Percentiles rank a stretch among this genome's conserved stretches.
These are phyloP conservation scores for Stomatorhinus ivindoensis DNA, from an alignment of 2,113 vertebrate species.

Conservation along the genomic window DNA sequence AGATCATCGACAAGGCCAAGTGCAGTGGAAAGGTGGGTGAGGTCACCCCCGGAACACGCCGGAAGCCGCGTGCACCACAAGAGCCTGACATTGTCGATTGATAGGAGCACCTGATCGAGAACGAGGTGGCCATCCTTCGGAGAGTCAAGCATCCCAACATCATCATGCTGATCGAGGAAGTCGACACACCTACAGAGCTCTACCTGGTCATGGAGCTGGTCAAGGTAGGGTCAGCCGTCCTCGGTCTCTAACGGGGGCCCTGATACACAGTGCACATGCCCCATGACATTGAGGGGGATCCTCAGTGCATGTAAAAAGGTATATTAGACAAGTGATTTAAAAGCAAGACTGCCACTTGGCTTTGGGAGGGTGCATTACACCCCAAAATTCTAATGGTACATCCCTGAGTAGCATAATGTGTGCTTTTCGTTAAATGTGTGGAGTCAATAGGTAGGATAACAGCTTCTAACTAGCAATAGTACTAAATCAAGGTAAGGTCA, in stretches of 20 bases:
- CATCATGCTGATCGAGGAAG: slow-evolving; percentile 92
- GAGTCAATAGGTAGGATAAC: too few species aligned
- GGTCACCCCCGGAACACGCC: not conserved
- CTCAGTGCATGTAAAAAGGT: not conserved
- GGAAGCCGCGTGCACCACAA: not conserved
- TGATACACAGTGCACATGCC: not conserved
- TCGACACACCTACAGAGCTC: slow-evolving; percentile 83
- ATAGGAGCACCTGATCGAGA: slow-evolving; percentile 95
- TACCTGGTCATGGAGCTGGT: slow-evolving; percentile 98
- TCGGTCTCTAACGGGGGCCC: not conserved
- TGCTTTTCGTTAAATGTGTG: too few species aligned
- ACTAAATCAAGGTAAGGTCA: not conserved
- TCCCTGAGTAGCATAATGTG: not conserved
- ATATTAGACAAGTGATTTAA: not conserved
- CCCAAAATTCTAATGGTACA: not conserved
- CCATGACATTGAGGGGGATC: not conserved
- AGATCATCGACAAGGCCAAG: slow-evolving; percentile 97
- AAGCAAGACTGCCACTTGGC: not conserved
- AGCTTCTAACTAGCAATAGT: too few species aligned
- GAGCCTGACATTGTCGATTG: not conserved
- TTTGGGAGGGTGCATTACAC: not conserved
- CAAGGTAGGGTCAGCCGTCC: slow-evolving; percentile 44
- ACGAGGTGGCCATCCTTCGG: slow-evolving; percentile 87
- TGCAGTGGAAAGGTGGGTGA: slow-evolving; percentile 88
- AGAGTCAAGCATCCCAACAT: slow-evolving; percentile 91